phyloP scores from a whole-genome alignment of 1,140 invertebrate species.

The Paraescarpia echinospica region DNA sequence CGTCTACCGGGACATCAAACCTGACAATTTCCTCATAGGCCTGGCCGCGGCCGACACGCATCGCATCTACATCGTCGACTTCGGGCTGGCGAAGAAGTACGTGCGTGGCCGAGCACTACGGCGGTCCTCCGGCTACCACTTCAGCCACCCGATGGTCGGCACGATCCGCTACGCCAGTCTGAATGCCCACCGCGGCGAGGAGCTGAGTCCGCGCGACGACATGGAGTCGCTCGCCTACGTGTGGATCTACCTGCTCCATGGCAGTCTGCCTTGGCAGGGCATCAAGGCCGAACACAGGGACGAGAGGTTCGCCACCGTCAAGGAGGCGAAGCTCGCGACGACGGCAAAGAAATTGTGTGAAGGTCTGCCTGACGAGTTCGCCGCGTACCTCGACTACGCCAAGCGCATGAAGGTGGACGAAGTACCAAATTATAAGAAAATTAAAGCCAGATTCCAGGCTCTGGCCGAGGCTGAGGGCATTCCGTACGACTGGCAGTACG shows the following conservation, averaged over 20 bases:
- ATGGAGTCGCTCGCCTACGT: conserved; percentile 29
- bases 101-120: background rate
- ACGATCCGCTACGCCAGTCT: conserved; percentile 29
- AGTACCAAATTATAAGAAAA: conserved; percentile 98
- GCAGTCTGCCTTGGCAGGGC: conserved; percentile 32
- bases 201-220: conserved; percentile 26
- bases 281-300: conserved; percentile 11
- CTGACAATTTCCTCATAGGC: conserved; percentile 36
- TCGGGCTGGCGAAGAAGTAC: conserved; percentile 62
- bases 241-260: conserved; percentile 26
- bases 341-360: conserved; percentile 28
- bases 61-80: conserved; percentile 60
- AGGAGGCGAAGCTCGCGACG: conserved; percentile 23
- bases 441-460: conserved; percentile 90
- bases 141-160: conserved; percentile 19
- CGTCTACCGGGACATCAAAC: conserved; percentile 38
- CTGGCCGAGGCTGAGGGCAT: conserved; percentile 90
- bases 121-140: background rate
- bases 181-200: conserved; percentile 22
- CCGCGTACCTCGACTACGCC: conserved; percentile 95
- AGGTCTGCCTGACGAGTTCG: conserved; percentile 62
- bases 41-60: conserved; percentile 16
- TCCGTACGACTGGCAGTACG: conserved; percentile 93
- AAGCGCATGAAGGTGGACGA: conserved; percentile 98
- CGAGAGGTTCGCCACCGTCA: conserved; percentile 24